Evolutionary conservation across 2,113 vertebrate genomes (phyloP), one percentile per base, ranked within the genome.

Genomic region (Galemys pyrenaicus): DNA sequence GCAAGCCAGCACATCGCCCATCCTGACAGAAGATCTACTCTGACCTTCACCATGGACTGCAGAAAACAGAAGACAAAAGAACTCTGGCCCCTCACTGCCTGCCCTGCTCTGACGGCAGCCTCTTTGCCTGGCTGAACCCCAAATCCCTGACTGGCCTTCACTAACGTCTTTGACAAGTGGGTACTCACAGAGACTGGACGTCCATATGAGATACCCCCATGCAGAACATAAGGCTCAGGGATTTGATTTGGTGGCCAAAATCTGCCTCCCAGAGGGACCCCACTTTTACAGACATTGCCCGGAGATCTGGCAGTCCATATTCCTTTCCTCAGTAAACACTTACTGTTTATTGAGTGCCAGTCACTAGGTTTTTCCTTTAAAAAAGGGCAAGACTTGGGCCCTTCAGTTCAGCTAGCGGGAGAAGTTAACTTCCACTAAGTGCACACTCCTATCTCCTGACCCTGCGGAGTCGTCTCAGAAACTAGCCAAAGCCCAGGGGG

Each of bases 381-480:
- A 75, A 49, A 60, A 62, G 37, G 22, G n/a, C 16, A 49, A 56
- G 54, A 82, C n/a, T 22, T 75, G 91, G 35, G 28, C 49, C 30
- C 51, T 79, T n/a, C 12, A 19, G 4, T 65, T 82, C 89, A 74
- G 60, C 20, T 56, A 12, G 22, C 12, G 58, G 87, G 62, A 74
- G 88, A 82, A 20, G 20, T 64, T 78, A 32, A 80, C 16, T 56
- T 77, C 75, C 24, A 46, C 51, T 67, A 54, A 56, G 35, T 68
- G 20, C 16, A 54, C 26, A 13, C 6, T 41, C n/a, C 73, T 16
- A 15, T 64, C 58, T 81, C 41, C 32, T 60, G 41, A 68, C 86
- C 78, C 73, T 90, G 86, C 30, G 22, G 39, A 75, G 54, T 58
- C 78, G 71, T 51, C 81, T 58, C 26, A 95, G 73, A 88, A 89